Evolutionary conservation across 23 tunicate genomes (phyloP).

Genomic region (Corella eumyota): DNA sequence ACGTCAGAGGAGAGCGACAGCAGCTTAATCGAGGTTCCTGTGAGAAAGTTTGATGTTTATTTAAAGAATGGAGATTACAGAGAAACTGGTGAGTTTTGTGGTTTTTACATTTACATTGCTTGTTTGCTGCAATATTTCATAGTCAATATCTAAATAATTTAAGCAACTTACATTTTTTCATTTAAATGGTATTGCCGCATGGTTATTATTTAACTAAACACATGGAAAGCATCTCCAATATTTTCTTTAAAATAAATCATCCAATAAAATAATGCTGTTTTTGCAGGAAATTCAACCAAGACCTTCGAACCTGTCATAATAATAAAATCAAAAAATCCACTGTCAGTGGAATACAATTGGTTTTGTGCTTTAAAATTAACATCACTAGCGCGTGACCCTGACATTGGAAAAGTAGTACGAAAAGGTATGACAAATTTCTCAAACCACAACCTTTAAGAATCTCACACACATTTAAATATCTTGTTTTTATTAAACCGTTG

Average conservation of each 20-base stretch:
- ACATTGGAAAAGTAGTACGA: not conserved
- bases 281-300: not conserved
- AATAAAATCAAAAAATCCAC: not conserved
- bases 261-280: not conserved
- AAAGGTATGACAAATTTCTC: slow-evolving; percentile 7
- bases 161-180: too few relatives aligned
- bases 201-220: too few relatives aligned
- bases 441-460: too few relatives aligned
- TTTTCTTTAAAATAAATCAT: not conserved
- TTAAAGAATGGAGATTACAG: not conserved
- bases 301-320: not conserved
- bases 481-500: too few relatives aligned
- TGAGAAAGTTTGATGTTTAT: slow-evolving; percentile 3
- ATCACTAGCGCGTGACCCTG: not conserved
- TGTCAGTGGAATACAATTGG: not conserved
- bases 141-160: too few relatives aligned
- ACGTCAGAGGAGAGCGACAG: slow-evolving; percentile 2
- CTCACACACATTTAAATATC: too few relatives aligned
- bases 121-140: too few relatives aligned
- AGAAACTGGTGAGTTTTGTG: not conserved
- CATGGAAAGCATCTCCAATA: too few relatives aligned
- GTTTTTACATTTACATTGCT: too few relatives aligned
- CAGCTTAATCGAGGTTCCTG: slow-evolving; percentile 7
- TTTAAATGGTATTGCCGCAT: too few relatives aligned
- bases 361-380: slow-evolving; percentile 2